These are phyloP conservation scores for Betta splendens DNA, from an alignment of 2,797 vertebrate species.

Conservation along the genomic window DNA sequence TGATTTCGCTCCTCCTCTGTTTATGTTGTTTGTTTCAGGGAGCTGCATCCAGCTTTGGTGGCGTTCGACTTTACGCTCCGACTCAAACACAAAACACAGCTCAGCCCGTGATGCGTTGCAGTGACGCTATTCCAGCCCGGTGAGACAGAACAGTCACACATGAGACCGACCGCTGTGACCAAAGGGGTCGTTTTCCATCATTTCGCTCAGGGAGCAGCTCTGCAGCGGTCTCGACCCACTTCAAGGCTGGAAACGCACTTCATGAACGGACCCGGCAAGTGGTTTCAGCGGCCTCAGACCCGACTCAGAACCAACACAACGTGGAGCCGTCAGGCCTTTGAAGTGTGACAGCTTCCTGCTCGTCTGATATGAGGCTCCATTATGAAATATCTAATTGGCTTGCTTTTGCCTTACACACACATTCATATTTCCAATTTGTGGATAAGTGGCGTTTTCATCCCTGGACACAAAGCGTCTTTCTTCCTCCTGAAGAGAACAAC, in stretches of 20 bases:
- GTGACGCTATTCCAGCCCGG: conserved; percentile 36
- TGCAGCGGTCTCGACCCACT: conserved; percentile 48
- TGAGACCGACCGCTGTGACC: conserved; percentile 65
- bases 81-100: conserved; percentile 28
- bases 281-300: conserved; percentile 66
- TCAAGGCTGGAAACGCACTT: conserved; percentile 64
- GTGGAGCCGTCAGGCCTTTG: no score
- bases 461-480: conserved; percentile 45
- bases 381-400: conserved; percentile 59
- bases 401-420: conserved; percentile 46
- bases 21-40: conserved; percentile 14
- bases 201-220: conserved; percentile 55
- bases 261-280: conserved; percentile 55
- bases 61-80: conserved; percentile 35
- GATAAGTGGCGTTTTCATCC: conserved; percentile 47
- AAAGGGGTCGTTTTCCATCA: conserved; percentile 69
- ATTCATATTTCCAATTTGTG: conserved; percentile 63
- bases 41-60: conserved; percentile 8
- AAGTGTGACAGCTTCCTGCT: conserved; percentile 31
- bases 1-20: conserved; percentile 16
- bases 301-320: no score
- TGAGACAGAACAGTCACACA: conserved; percentile 48
- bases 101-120: conserved; percentile 1
- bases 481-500: conserved; percentile 29
- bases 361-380: conserved; percentile 32